Percentiles rank a stretch among this genome's conserved stretches.
Evolutionary conservation across 2,797 vertebrate species (phyloP).

Genomic region (Mustela erminea): DNA sequence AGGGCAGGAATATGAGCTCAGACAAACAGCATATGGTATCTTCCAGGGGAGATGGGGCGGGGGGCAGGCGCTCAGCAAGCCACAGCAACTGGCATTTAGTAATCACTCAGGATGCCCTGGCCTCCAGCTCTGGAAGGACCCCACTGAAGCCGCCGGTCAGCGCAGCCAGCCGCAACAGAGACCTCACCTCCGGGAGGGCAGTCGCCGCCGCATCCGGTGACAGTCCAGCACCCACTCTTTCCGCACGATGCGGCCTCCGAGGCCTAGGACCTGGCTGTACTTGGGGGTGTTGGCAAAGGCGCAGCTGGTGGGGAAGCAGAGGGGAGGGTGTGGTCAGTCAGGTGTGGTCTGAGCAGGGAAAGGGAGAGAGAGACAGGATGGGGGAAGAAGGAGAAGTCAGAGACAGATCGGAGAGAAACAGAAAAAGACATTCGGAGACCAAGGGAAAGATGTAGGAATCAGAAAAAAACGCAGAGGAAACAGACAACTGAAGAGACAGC

Average conservation of each 20-base stretch:
- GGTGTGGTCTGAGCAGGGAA: background rate
- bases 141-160: background rate
- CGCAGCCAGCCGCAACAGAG: background rate
- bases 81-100: background rate
- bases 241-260: slow-evolving; percentile 92
- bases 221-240: slow-evolving; percentile 96
- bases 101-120: background rate
- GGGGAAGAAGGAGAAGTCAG: background rate
- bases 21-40: background rate
- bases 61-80: background rate
- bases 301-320: slow-evolving; percentile 88
- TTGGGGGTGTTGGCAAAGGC: slow-evolving; percentile 97
- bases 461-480: background rate
- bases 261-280: slow-evolving; percentile 94
- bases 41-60: accelerated
- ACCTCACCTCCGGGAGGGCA: slow-evolving; percentile 91
- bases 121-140: background rate
- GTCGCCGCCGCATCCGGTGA: slow-evolving; percentile 90
- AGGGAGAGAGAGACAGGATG: background rate
- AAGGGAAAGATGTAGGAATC: background rate
- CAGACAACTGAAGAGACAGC: background rate
- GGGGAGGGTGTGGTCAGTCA: background rate
- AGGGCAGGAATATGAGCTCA: background rate
- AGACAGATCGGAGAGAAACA: background rate
- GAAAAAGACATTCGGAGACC: background rate